A percentile compares a stretch with the other conserved stretches of the same genome.
Conservation (phyloP, 1,140 invertebrate genomes). For the Drosophila santomea region DNA sequence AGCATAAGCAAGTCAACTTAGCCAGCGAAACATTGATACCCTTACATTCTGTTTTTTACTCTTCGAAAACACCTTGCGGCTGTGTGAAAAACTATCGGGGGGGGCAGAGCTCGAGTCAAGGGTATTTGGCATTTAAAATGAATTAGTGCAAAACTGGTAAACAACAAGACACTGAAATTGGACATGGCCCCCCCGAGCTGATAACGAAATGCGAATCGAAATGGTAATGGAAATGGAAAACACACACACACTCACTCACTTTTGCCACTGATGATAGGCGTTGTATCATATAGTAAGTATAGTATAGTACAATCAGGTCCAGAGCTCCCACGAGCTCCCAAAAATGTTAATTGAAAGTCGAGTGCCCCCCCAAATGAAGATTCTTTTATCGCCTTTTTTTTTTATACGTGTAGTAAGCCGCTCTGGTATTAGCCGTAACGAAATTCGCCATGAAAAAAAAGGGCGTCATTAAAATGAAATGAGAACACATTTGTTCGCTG, state of each 20-base stretch:
- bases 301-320: constrained; percentile 4
- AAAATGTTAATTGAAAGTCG: constrained; percentile 16
- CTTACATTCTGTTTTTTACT: constrained; percentile 3
- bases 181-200: constrained; percentile 26
- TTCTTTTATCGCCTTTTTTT: constrained; percentile 25
- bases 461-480: constrained; percentile 38
- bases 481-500: constrained; percentile 29
- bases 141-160: constrained; percentile 64
- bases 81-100: constrained; percentile 9
- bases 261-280: constrained; percentile 38
- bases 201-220: constrained; percentile 48
- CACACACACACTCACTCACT: constrained; percentile 6
- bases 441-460: constrained; percentile 17
- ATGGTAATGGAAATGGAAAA: neutral
- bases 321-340: neutral
- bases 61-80: constrained; percentile 14
- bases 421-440: constrained; percentile 20
- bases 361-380: constrained; percentile 23
- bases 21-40: neutral
- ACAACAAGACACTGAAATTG: constrained; percentile 55
- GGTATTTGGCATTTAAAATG: constrained; percentile 55
- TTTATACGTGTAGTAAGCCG: constrained; percentile 20
- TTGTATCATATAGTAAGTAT: too few relatives aligned
- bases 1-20: neutral
- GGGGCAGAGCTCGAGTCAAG: constrained; percentile 30